phyloP scores from a whole-genome alignment of 2,113 vertebrate genomes.

The Poecile atricapillus region DNA sequence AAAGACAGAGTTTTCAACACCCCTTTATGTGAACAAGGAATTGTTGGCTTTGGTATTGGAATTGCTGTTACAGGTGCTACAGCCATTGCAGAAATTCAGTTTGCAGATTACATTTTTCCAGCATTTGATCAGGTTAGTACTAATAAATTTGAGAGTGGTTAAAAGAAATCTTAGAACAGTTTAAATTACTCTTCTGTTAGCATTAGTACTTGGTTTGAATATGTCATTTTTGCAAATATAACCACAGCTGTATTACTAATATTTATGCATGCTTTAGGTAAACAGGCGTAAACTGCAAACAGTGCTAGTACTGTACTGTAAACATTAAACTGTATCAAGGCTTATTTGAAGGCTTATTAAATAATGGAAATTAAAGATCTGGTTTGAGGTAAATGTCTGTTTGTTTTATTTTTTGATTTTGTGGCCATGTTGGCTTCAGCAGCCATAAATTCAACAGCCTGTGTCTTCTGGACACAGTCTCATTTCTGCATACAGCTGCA shows the following conservation, averaged over 20 bases:
- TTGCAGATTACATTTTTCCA: conserved; percentile 97
- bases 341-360: background rate
- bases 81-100: conserved; percentile 97
- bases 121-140: conserved; percentile 95
- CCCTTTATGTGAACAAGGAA: conserved; percentile 96
- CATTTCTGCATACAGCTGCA: background rate
- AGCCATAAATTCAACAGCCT: background rate
- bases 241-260: background rate
- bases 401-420: background rate
- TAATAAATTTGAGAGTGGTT: background rate
- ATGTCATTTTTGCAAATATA: background rate
- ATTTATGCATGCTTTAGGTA: background rate
- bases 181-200: background rate
- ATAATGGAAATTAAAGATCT: conserved; percentile 2
- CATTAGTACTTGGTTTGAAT: background rate
- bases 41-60: conserved; percentile 97
- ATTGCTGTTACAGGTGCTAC: conserved; percentile 89
- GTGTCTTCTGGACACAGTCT: background rate
- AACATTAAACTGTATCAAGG: background rate
- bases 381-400: background rate
- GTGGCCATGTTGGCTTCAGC: background rate
- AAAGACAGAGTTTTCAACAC: conserved; percentile 91
- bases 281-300: background rate
- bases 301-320: background rate
- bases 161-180: background rate